Percentiles rank a stretch among this genome's conserved stretches.
Conservation (phyloP, 2,113 vertebrate species). For the Microcebus lehilahytsara region DNA sequence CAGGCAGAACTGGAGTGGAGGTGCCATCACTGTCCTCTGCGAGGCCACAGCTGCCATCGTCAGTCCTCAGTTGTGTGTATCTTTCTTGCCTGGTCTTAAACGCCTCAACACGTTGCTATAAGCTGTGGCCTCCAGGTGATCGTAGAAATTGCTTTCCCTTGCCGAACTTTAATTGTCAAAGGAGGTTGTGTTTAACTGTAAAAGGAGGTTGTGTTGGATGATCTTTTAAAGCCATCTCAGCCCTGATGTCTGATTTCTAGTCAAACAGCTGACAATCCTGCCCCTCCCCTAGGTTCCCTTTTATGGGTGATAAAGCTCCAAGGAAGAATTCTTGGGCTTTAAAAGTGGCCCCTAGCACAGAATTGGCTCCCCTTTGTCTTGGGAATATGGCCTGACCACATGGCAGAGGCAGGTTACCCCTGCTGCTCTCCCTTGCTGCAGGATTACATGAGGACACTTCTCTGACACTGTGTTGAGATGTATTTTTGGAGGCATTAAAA, state of each 20-base stretch:
- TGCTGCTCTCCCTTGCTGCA: neutral
- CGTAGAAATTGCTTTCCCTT: neutral
- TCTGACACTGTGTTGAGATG: neutral
- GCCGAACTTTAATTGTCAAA: neutral
- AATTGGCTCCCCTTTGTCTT: neutral
- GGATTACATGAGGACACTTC: fast-evolving
- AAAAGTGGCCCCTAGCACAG: neutral
- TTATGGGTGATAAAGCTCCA: neutral
- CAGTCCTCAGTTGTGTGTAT: fast-evolving
- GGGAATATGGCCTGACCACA: neutral
- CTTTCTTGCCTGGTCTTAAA: neutral
- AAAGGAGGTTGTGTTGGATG: neutral
- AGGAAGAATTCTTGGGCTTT: neutral
- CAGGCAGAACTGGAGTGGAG: neutral
- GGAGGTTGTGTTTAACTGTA: neutral
- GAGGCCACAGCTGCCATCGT: fast-evolving
- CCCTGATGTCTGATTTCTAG: neutral
- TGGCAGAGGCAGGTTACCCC: neutral
- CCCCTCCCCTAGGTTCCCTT: neutral
- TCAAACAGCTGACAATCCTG: neutral
- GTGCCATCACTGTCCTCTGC: too few species aligned
- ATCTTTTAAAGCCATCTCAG: neutral
- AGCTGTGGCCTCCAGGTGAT: neutral
- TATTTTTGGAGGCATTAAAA: neutral
- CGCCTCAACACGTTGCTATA: neutral